Percentiles rank a stretch among this genome's conserved stretches.
Conservation (phyloP, 2,797 vertebrate genomes). For the Molossus alvarezi region DNA sequence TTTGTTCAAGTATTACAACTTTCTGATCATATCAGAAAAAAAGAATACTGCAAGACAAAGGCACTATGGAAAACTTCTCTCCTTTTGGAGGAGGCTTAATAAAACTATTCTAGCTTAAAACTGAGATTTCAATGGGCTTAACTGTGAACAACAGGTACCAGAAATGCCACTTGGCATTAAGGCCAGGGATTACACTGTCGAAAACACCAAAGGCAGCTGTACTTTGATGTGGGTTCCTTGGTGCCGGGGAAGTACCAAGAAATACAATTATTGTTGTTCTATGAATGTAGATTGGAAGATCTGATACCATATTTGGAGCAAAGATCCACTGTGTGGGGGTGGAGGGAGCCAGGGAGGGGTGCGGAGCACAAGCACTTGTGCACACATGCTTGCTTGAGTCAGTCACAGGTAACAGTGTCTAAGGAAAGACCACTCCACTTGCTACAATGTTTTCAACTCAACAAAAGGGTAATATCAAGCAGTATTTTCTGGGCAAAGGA, state of each 20-base stretch:
- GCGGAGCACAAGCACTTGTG: accelerated
- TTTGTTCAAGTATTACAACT: neutral
- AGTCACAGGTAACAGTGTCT: constrained; percentile 59
- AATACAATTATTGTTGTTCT: constrained; percentile 85
- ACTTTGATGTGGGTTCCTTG: constrained; percentile 90
- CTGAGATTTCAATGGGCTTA: constrained; percentile 78
- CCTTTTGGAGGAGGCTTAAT: constrained; percentile 81
- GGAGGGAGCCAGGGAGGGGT: accelerated
- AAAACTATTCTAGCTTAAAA: constrained; percentile 80
- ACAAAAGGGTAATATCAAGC: neutral
- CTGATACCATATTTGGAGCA: constrained; percentile 66
- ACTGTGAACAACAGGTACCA: constrained; percentile 66
- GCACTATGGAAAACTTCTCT: constrained; percentile 82
- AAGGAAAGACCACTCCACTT: constrained; percentile 61
- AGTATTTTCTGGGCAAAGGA: constrained; percentile 10
- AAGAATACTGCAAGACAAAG: constrained; percentile 84
- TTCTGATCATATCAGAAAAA: constrained; percentile 77
- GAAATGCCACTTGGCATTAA: constrained; percentile 84
- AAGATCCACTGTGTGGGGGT: neutral
- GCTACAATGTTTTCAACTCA: constrained; percentile 69
- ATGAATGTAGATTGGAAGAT: constrained; percentile 81
- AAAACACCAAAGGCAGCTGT: constrained; percentile 87
- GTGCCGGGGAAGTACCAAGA: constrained; percentile 85
- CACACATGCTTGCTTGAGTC: accelerated
- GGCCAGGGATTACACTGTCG: constrained; percentile 88